Percentiles rank a stretch among this genome's conserved stretches.
Evolutionary conservation across 2,888 invertebrate genomes (phyloP).

Genomic region (Chironomus riparius): DNA sequence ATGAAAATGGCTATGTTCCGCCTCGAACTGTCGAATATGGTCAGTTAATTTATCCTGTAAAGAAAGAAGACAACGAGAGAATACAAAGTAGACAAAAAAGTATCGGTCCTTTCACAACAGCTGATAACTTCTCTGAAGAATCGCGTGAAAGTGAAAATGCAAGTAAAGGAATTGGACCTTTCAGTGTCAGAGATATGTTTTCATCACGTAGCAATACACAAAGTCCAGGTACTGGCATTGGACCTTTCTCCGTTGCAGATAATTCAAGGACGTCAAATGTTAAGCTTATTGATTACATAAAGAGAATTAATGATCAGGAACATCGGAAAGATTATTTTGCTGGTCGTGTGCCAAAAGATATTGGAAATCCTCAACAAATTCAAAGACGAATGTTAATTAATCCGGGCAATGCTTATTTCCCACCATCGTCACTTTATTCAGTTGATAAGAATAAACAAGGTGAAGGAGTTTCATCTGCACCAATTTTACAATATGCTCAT

Average conservation of each 20-base stretch:
- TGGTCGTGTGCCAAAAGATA: slow-evolving; percentile 43
- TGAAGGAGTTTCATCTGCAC: slow-evolving; percentile 43
- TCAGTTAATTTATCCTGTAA: slow-evolving; percentile 25
- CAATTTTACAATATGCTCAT: slow-evolving; percentile 70
- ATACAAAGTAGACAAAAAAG: slow-evolving; percentile 33
- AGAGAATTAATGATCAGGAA: slow-evolving; percentile 57
- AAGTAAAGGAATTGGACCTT: slow-evolving; percentile 45
- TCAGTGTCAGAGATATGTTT: slow-evolving; percentile 47
- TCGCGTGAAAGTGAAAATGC: slow-evolving; percentile 31
- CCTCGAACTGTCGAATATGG: slow-evolving; percentile 40
- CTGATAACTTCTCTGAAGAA: slow-evolving; percentile 49
- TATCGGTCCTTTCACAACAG: slow-evolving; percentile 53
- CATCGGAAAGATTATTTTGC: slow-evolving; percentile 52
- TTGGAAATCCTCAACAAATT: slow-evolving; percentile 44
- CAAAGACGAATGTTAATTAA: slow-evolving; percentile 64
- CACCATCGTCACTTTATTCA: slow-evolving; percentile 56
- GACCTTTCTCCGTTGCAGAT: slow-evolving; percentile 55
- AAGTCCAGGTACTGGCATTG: slow-evolving; percentile 42
- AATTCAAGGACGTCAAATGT: slow-evolving; percentile 50
- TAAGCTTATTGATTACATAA: slow-evolving; percentile 56
- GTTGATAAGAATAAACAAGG: slow-evolving; percentile 42
- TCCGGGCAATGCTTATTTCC: slow-evolving; percentile 55
- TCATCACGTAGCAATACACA: slow-evolving; percentile 32
- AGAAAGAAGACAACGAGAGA: background rate
- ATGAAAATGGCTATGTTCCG: slow-evolving; percentile 59